Evolutionary conservation across 2,888 invertebrate genomes (phyloP).

Genomic region (Caenorhabditis sp.): DNA sequence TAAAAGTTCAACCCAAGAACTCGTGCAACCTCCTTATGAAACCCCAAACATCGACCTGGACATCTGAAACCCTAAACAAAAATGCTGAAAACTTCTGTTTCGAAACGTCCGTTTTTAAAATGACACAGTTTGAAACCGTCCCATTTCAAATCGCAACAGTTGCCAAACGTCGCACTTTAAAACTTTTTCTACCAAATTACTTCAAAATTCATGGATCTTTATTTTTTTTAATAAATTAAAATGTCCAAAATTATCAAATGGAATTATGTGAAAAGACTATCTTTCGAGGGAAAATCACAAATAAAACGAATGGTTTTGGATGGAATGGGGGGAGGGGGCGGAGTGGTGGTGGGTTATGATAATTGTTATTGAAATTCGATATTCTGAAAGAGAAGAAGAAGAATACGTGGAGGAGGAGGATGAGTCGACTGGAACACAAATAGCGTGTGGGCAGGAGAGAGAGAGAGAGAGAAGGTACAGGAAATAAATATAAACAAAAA

Average conservation of each 20-base stretch:
- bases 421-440: conserved; percentile 7
- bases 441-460: not conserved
- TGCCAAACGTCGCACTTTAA: too few relatives aligned
- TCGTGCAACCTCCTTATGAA: too few relatives aligned
- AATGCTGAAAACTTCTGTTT: too few relatives aligned
- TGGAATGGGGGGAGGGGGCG: not conserved
- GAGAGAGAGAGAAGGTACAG: too few relatives aligned
- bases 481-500: conserved; percentile 34
- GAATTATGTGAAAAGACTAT: conserved; percentile 3
- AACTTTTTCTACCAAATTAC: too few relatives aligned
- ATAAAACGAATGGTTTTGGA: conserved; percentile 13
- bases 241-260: not conserved
- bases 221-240: not conserved
- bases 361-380: conserved; percentile 53
- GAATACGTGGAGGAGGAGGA: not conserved
- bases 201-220: too few relatives aligned
- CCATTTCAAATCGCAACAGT: too few relatives aligned
- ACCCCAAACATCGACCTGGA: too few relatives aligned
- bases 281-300: conserved; percentile 30
- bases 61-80: too few relatives aligned
- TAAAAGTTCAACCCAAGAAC: too few relatives aligned
- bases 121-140: too few relatives aligned
- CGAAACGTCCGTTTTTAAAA: too few relatives aligned
- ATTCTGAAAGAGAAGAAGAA: conserved; percentile 36
- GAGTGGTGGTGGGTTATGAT: conserved; percentile 20